phyloP scores from a whole-genome alignment of 2,113 vertebrate genomes.

The Tiliqua scincoides region DNA sequence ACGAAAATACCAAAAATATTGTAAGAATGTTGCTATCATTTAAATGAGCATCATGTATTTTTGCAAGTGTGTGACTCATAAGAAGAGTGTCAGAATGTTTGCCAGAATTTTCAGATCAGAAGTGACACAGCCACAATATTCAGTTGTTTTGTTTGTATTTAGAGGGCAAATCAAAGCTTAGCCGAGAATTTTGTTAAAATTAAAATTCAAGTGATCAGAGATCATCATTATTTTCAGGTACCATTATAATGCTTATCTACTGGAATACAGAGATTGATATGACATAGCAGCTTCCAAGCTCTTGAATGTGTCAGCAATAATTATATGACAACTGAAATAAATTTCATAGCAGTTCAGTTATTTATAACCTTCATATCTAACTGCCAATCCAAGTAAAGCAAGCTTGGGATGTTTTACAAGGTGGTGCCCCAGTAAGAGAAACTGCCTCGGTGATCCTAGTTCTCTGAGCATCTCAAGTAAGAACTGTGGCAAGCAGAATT shows the following conservation, averaged over 20 bases:
- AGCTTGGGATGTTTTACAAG: neutral
- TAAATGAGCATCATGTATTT: conserved; percentile 20
- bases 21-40: neutral
- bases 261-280: neutral
- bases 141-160: neutral
- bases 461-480: neutral
- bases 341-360: neutral
- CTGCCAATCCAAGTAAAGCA: neutral
- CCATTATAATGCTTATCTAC: neutral
- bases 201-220: neutral
- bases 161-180: neutral
- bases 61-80: conserved; percentile 5
- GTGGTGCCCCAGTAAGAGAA: neutral
- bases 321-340: neutral
- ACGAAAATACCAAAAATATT: neutral
- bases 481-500: neutral
- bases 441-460: too few relatives aligned
- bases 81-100: neutral
- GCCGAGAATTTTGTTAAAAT: neutral
- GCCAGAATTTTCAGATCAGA: conserved; percentile 1
- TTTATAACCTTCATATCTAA: neutral
- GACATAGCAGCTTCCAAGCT: neutral
- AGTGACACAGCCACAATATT: neutral
- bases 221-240: neutral
- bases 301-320: neutral